Evolutionary conservation across 2,888 invertebrate genomes (phyloP).

Genomic region (Drosophila suboccidentalis): DNA sequence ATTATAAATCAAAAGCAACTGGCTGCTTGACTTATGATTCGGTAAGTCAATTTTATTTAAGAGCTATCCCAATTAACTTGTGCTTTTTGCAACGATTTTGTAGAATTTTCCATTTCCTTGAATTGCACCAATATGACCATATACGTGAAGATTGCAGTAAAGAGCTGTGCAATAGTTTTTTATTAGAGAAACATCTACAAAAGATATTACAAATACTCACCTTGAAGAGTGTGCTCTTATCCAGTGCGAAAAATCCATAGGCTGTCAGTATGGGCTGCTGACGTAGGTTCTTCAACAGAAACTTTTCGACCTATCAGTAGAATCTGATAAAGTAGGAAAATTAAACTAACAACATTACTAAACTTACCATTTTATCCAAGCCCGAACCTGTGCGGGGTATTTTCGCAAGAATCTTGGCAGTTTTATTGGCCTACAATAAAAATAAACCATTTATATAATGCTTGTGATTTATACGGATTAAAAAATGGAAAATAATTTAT

Average conservation of each 20-base stretch:
- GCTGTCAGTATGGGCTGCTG: conserved; percentile 82
- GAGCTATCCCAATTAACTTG: not conserved
- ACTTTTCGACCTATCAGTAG: conserved; percentile 79
- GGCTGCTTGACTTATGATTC: conserved; percentile 90
- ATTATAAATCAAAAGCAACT: conserved; percentile 90
- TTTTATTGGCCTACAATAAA: conserved; percentile 75
- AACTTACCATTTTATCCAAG: conserved; percentile 75
- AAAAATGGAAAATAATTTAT: not conserved
- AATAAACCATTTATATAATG: not conserved
- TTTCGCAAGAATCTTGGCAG: conserved; percentile 74
- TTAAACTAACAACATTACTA: not conserved
- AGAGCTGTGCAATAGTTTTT: conserved; percentile 63
- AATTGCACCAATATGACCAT: conserved; percentile 84
- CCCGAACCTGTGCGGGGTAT: conserved; percentile 68
- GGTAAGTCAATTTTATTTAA: conserved; percentile 86
- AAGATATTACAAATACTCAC: conserved; percentile 39
- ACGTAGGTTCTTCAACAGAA: conserved; percentile 79
- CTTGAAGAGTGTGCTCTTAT: conserved; percentile 81
- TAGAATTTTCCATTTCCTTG: conserved; percentile 82
- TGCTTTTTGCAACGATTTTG: conserved; percentile 57
- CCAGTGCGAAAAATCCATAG: conserved; percentile 82
- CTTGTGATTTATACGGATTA: not conserved
- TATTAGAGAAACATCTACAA: not conserved
- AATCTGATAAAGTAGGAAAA: not conserved
- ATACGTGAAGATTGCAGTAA: conserved; percentile 82